These are phyloP conservation scores for Drosophila kanekoi DNA, from an alignment of 2,888 invertebrate species.

Conservation along the genomic window DNA sequence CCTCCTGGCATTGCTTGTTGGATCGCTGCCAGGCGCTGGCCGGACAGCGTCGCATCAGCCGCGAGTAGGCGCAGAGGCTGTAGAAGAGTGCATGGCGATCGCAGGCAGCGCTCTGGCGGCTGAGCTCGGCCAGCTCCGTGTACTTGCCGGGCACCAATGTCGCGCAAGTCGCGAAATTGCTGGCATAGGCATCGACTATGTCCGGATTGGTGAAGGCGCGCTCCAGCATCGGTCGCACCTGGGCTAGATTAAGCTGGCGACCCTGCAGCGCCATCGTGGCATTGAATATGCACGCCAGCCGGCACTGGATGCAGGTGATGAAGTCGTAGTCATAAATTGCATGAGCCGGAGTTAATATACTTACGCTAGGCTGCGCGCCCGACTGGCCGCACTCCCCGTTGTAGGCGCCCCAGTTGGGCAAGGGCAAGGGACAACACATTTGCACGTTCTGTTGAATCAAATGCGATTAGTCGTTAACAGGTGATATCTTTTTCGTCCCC, in stretches of 20 bases:
- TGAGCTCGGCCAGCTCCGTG: conserved; percentile 41
- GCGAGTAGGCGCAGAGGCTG: conserved; percentile 65
- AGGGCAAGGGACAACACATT: conserved; percentile 58
- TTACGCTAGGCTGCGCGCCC: conserved; percentile 59
- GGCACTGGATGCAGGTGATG: conserved; percentile 45
- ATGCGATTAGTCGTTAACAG: neutral
- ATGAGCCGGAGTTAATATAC: conserved; percentile 10
- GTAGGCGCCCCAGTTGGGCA: conserved; percentile 68
- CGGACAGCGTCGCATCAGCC: conserved; percentile 56
- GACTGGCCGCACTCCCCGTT: conserved; percentile 54
- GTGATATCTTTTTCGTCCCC: neutral
- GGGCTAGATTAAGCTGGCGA: conserved; percentile 30
- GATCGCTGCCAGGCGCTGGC: conserved; percentile 46
- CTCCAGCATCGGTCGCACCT: conserved; percentile 61
- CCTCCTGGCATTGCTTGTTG: conserved; percentile 55
- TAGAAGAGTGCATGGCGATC: conserved; percentile 69
- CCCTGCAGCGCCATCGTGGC: conserved; percentile 46
- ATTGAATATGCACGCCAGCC: conserved; percentile 69
- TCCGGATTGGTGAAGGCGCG: conserved; percentile 47
- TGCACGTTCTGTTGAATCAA: conserved; percentile 51
- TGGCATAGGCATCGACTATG: conserved; percentile 52
- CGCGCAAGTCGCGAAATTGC: conserved; percentile 55
- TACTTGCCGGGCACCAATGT: conserved; percentile 48
- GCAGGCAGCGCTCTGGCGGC: conserved; percentile 62
- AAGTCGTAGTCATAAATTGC: neutral